Percentiles rank a stretch among this genome's conserved stretches.
These are phyloP conservation scores for Meteorus sp. DNA, from an alignment of 1,140 invertebrate genomes.

Conservation along the genomic window DNA sequence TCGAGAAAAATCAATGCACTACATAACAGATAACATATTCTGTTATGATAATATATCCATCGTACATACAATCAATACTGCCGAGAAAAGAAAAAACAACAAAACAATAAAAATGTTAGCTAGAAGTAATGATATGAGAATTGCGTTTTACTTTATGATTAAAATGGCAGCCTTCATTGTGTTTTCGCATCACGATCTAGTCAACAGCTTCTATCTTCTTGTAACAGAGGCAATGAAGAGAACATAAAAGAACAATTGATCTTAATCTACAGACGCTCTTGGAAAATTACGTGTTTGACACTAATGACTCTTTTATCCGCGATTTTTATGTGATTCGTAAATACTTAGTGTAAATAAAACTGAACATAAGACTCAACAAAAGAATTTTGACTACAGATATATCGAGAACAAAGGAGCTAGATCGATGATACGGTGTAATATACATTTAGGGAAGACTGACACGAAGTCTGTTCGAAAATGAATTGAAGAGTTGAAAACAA, in stretches of 20 bases:
- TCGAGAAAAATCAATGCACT: not conserved
- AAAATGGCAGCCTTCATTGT: not conserved
- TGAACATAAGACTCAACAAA: slow-evolving; percentile 13
- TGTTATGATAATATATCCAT: not conserved
- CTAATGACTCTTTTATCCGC: slow-evolving; percentile 10
- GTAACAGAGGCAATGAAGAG: not conserved
- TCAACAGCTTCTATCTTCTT: too few relatives aligned
- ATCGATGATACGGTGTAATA: slow-evolving; percentile 25
- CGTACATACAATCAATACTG: slow-evolving; percentile 10
- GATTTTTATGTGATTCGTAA: slow-evolving; percentile 27
- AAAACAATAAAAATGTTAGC: slow-evolving; percentile 7
- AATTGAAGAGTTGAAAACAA: slow-evolving; percentile 28
- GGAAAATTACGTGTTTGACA: not conserved
- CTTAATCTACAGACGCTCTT: not conserved
- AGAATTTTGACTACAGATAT: slow-evolving; percentile 6
- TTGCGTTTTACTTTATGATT: not conserved
- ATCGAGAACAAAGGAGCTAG: slow-evolving; percentile 8
- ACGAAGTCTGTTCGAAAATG: slow-evolving; percentile 17
- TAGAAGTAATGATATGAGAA: not conserved
- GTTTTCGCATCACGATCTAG: too few relatives aligned
- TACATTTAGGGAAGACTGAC: slow-evolving; percentile 22
- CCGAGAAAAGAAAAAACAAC: slow-evolving; percentile 2
- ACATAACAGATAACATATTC: not conserved
- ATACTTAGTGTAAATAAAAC: slow-evolving; percentile 24
- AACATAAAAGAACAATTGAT: slow-evolving; percentile 8